Evolutionary conservation across 2,797 vertebrate genomes (phyloP).

Genomic region (Dicrostonyx torquatus): DNA sequence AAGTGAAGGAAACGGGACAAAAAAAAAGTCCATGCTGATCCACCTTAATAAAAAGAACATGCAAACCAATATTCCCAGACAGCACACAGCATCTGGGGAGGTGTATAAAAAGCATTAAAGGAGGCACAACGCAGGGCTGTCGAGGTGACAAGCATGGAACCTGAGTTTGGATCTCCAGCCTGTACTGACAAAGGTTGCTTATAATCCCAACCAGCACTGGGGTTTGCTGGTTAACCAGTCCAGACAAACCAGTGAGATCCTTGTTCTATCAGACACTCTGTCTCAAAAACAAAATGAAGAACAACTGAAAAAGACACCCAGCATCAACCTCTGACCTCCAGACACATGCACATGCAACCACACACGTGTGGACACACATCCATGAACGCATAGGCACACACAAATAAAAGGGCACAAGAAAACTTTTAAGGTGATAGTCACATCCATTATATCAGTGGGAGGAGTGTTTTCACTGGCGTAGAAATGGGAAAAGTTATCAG

Average conservation of each 20-base stretch:
- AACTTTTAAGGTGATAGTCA: neutral
- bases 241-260: neutral
- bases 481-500: neutral
- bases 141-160: neutral
- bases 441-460: neutral
- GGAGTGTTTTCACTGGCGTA: neutral
- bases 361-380: fast-evolving
- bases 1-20: neutral
- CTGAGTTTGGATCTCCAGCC: neutral
- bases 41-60: conserved; percentile 1
- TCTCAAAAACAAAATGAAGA: neutral
- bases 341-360: neutral
- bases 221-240: neutral
- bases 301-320: neutral
- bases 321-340: neutral
- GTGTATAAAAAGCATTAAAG: neutral
- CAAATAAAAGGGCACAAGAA: neutral
- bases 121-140: neutral
- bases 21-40: neutral
- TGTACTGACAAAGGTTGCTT: neutral
- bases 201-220: neutral
- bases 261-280: neutral
- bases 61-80: neutral
- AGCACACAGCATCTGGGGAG: neutral
- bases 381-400: neutral